Conservation (phyloP, 2,113 vertebrate genomes). For the Beaufortia kweichowensis region DNA sequence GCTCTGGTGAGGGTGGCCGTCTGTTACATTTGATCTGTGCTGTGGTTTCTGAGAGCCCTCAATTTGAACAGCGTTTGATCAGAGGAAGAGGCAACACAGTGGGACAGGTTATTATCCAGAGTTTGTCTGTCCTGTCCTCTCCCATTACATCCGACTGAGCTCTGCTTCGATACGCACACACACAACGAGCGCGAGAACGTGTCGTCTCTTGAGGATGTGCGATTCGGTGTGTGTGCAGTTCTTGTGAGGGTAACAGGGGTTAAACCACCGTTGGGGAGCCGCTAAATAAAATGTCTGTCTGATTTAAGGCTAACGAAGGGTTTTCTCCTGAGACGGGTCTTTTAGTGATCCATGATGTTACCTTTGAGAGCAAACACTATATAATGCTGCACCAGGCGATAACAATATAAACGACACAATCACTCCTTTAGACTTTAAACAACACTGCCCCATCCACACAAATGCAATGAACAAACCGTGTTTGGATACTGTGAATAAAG, state of each 20-base stretch:
- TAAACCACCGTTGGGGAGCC: conserved; percentile 30
- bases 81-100: conserved; percentile 38
- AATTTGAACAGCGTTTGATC: conserved; percentile 55
- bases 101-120: conserved; percentile 59
- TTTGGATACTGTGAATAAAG: conserved; percentile 14
- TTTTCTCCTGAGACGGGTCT: conserved; percentile 18
- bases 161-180: conserved; percentile 5
- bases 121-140: conserved; percentile 42
- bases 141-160: conserved; percentile 42
- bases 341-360: conserved; percentile 9
- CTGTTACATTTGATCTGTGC: conserved; percentile 40
- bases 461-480: not conserved
- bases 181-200: not conserved
- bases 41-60: conserved; percentile 39
- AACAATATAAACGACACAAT: not conserved
- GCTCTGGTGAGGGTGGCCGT: not conserved
- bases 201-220: not conserved
- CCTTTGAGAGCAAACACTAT: conserved; percentile 6
- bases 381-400: not conserved
- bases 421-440: not conserved
- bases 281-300: conserved; percentile 33
- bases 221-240: conserved; percentile 4
- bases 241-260: conserved; percentile 20
- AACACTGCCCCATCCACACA: not conserved
- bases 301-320: conserved; percentile 21